phyloP scores from a whole-genome alignment of 30 jellyfish, hydroid and myxozoan genomes.

The Pseudorhiza aurosa region DNA sequence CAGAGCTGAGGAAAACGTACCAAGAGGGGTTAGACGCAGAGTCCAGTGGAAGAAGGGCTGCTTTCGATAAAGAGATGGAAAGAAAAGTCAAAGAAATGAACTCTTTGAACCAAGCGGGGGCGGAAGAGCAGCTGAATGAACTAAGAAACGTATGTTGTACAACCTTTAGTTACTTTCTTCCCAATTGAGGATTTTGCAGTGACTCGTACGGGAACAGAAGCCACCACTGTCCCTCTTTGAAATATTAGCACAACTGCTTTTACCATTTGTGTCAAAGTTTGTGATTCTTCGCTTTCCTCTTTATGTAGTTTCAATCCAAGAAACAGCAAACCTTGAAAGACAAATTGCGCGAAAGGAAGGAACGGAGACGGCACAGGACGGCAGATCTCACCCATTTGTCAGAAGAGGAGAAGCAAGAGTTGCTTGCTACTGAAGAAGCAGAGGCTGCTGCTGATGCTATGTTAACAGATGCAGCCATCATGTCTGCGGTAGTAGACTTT shows the following conservation, averaged over 20 bases:
- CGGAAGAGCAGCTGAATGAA: slow-evolving; percentile 70
- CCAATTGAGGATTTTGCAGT: too few species aligned
- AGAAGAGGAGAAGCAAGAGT: slow-evolving; percentile 59
- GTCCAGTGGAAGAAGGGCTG: slow-evolving; percentile 43
- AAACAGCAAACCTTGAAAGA: slow-evolving; percentile 61
- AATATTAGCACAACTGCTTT: too few species aligned
- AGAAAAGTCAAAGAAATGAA: slow-evolving; percentile 65
- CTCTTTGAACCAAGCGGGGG: slow-evolving; percentile 50
- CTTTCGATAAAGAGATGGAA: slow-evolving; percentile 76
- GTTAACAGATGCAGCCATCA: slow-evolving; percentile 47
- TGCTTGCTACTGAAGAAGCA: slow-evolving; percentile 65
- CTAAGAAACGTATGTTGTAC: slow-evolving; percentile 35
- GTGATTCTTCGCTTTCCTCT: background rate
- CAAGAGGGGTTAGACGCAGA: slow-evolving; percentile 74
- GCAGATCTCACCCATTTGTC: slow-evolving; percentile 65
- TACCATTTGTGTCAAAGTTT: too few species aligned
- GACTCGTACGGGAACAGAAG: too few species aligned
- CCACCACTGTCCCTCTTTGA: too few species aligned
- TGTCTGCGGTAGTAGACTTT: slow-evolving; percentile 57
- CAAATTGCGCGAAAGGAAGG: slow-evolving; percentile 63
- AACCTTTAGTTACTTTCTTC: too few species aligned
- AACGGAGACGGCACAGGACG: slow-evolving; percentile 63
- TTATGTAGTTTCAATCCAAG: slow-evolving; percentile 33
- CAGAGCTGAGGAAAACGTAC: slow-evolving; percentile 80
- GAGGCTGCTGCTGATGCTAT: slow-evolving; percentile 77